Conservation (phyloP, 2,797 vertebrate species). For the Amblyraja radiata region DNA sequence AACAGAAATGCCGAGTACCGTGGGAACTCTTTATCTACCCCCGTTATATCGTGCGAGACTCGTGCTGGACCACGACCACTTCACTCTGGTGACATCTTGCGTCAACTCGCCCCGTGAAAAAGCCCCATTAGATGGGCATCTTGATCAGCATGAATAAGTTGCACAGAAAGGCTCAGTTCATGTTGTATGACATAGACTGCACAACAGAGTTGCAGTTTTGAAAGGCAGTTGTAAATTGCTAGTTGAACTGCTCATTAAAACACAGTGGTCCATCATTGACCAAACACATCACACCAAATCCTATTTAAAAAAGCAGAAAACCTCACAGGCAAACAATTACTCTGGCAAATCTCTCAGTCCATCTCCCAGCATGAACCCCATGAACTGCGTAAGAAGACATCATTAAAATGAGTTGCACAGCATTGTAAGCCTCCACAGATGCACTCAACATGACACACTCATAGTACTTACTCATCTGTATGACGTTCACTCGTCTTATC, state of each 20-base stretch:
- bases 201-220: not conserved
- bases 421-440: not conserved
- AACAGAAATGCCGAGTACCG: too few species aligned
- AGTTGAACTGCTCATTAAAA: not conserved
- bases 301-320: not conserved
- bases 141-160: too few species aligned
- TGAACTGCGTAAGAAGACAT: not conserved
- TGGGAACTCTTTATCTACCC: too few species aligned
- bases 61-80: too few species aligned
- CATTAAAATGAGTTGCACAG: not conserved
- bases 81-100: too few species aligned
- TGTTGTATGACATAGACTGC: too few species aligned
- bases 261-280: not conserved
- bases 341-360: not conserved
- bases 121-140: too few species aligned
- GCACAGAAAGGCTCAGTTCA: too few species aligned
- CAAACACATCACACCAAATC: not conserved
- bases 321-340: not conserved
- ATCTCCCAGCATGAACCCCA: not conserved
- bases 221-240: not conserved
- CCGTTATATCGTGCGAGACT: too few species aligned
- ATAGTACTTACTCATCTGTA: slow-evolving; percentile 59
- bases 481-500: slow-evolving; percentile 56
- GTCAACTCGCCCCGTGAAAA: too few species aligned
- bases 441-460: not conserved